Conservation (phyloP, 2,888 invertebrate species). For the Pogonocherus hispidulus region DNA sequence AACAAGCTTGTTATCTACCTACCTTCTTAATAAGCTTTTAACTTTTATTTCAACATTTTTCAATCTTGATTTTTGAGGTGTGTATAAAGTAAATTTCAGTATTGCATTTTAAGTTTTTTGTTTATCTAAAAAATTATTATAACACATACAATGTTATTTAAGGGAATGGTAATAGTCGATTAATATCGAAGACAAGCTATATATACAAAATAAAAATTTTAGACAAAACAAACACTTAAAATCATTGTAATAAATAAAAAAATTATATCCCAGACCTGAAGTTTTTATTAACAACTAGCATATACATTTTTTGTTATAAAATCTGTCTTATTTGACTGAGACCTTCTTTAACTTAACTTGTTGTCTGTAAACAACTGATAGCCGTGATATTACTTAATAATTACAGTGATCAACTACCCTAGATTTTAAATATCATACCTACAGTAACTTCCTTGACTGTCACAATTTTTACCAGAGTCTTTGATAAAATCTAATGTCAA, state of each 20-base stretch:
- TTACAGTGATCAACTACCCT: slow-evolving; percentile 51
- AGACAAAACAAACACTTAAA: too few relatives aligned
- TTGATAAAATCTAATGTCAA: slow-evolving; percentile 33
- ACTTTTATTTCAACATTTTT: too few relatives aligned
- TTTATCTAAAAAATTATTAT: too few relatives aligned
- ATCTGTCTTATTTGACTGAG: slow-evolving; percentile 50
- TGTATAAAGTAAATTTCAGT: too few relatives aligned
- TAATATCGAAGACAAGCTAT: too few relatives aligned
- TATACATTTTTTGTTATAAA: slow-evolving; percentile 67
- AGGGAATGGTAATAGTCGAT: too few relatives aligned
- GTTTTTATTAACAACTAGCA: slow-evolving; percentile 69
- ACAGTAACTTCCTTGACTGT: slow-evolving; percentile 47
- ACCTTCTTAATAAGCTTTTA: too few relatives aligned
- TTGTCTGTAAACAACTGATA: slow-evolving; percentile 44
- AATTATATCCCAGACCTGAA: slow-evolving; percentile 65
- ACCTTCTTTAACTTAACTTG: slow-evolving; percentile 40
- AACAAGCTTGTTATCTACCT: too few relatives aligned
- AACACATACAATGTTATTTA: too few relatives aligned
- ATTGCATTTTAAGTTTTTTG: too few relatives aligned
- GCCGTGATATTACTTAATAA: slow-evolving; percentile 52
- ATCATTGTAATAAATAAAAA: slow-evolving; percentile 13
- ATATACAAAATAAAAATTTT: too few relatives aligned
- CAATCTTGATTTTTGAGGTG: too few relatives aligned
- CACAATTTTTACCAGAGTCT: slow-evolving; percentile 29
- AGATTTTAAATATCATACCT: slow-evolving; percentile 51